Base-by-base conservation (phyloP, 2,888 invertebrate species). In the Drosophila nigricruria region DNA sequence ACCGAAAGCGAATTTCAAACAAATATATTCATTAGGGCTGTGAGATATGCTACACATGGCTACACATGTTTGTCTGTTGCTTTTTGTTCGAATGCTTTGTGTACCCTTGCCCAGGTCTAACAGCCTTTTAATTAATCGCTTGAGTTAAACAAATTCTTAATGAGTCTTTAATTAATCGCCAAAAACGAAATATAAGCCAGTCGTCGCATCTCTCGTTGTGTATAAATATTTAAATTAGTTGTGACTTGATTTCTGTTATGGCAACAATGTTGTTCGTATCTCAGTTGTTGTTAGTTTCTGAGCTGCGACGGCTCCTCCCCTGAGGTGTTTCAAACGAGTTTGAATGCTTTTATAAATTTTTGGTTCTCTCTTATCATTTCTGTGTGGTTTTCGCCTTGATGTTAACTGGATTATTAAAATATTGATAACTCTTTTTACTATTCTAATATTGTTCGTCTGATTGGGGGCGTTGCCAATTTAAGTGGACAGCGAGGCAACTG, bases 141-240 rank as follows among this genome's bases (percentile, higher is more conserved):
- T 65, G 63, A 68, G 72, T 58, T 81, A 66, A 84, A 86, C 87
- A 83, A 88, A 87, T 90, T 84, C 76, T 72, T 86, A 89, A 90
- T 90, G 90, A 83, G 84, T 76, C 84, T 90, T 89, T 88, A 88
- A 90, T 89, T 89, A 88, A 88, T 90, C 77, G 88, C 72, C 64
- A 79, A 77, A 60, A 80, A 50, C 75, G 63, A 80, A 85, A 80
- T 74, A 57, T 74, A 69, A 72, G 67, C 77, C 63, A 67, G 73
- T 63, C 73, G 60, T 49, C 54, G 30, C 30, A 12, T 18, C 49
- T 40, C 54, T 67, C 61, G 38, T 58, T 42, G 23, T 23, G 23
- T 57, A 67, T 66, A 63, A 71, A 70, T 67, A 87, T 83, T 83
- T 50, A 75, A 70, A 88, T 83, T 70, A 69, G 71, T 74, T 72